phyloP scores from a whole-genome alignment of 2,113 vertebrate species.

The Puntigrus tetrazona region DNA sequence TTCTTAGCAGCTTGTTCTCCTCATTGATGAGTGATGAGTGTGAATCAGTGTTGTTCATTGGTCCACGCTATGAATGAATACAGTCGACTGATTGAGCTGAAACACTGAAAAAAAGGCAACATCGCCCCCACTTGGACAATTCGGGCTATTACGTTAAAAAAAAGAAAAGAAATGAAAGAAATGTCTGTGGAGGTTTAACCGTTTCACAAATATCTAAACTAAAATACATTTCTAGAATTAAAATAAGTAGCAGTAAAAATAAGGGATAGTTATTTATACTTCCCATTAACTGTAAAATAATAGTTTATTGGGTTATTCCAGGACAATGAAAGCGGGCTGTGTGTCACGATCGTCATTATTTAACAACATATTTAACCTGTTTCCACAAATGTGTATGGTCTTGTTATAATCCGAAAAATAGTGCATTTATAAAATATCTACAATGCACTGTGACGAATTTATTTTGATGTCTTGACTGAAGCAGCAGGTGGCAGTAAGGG shows the following conservation, averaged over 20 bases:
- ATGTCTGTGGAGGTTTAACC: not conserved
- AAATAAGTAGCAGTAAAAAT: not conserved
- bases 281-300: not conserved
- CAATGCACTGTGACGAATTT: not conserved
- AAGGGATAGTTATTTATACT: not conserved
- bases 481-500: not conserved
- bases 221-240: not conserved
- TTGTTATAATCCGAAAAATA: not conserved
- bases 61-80: not conserved
- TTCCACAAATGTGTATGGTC: not conserved
- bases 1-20: no score
- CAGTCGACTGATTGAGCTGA: not conserved
- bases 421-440: not conserved
- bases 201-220: not conserved
- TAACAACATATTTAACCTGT: no score
- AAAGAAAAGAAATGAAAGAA: not conserved
- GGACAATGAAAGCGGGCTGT: not conserved
- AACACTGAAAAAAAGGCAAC: conserved; percentile 50
- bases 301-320: not conserved
- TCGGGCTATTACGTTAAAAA: not conserved
- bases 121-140: conserved; percentile 61
- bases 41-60: not conserved
- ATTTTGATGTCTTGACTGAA: not conserved
- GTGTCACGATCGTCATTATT: not conserved
- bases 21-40: not conserved